Evolutionary conservation across 2,113 vertebrate species (phyloP).

Genomic region (Aix galericulata): DNA sequence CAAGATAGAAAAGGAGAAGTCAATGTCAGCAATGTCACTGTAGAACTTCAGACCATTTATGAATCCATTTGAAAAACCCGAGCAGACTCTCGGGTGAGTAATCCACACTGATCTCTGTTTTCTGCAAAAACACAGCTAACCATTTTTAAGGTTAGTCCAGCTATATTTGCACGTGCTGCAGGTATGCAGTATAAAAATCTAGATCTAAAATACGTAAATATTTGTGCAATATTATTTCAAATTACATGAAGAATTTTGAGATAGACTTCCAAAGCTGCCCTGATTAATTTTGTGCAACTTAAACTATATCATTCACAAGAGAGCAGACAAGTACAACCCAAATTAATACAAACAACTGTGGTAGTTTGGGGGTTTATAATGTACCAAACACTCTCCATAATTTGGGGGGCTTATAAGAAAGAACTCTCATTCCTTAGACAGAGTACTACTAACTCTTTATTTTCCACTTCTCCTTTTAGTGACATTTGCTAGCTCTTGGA

Average conservation of each 20-base stretch:
- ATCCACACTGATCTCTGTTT: not conserved
- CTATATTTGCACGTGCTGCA: not conserved
- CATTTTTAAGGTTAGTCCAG: not conserved
- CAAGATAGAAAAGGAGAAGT: not conserved
- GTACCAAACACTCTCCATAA: not conserved
- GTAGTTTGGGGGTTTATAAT: fast-evolving
- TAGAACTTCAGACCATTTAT: not conserved
- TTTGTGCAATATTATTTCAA: not conserved
- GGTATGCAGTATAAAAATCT: not conserved
- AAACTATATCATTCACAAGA: not conserved
- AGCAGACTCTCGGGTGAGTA: not conserved
- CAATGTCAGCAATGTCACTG: not conserved
- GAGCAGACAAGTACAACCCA: not conserved
- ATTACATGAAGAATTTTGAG: not conserved
- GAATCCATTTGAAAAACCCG: not conserved
- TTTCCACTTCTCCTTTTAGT: not conserved
- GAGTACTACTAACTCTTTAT: not conserved
- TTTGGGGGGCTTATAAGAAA: not conserved
- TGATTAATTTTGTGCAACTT: not conserved
- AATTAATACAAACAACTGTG: not conserved
- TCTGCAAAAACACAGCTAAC: not conserved
- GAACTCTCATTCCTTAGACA: not conserved
- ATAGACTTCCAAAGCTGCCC: not conserved
- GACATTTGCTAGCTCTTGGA: not conserved
- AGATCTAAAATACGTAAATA: not conserved